Percentiles rank a stretch among this genome's conserved stretches.
Evolutionary conservation across 2,113 vertebrate genomes (phyloP).

Genomic region (Odontesthes bonariensis): DNA sequence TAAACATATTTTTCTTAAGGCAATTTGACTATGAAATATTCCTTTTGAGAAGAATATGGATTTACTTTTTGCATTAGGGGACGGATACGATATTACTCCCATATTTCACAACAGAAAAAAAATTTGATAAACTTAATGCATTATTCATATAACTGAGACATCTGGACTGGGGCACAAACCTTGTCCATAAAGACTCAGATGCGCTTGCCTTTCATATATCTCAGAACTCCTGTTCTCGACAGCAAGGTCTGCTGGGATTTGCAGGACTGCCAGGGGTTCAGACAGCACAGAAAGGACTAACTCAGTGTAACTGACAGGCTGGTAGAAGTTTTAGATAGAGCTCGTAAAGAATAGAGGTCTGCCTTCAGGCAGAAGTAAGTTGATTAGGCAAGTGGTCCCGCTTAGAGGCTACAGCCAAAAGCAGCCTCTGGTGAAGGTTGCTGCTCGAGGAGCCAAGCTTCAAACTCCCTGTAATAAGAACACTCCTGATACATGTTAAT

Average conservation of each 20-base stretch:
- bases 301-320: conserved; percentile 71
- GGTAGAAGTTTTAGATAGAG: conserved; percentile 40
- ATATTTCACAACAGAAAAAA: neutral
- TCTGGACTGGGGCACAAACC: conserved; percentile 29
- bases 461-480: conserved; percentile 16
- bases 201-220: conserved; percentile 64
- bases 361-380: conserved; percentile 30
- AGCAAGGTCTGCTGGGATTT: conserved; percentile 70
- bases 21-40: conserved; percentile 10
- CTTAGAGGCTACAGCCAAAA: conserved; percentile 50
- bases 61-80: neutral
- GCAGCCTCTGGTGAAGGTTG: conserved; percentile 38
- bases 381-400: conserved; percentile 39
- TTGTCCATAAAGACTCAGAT: conserved; percentile 50
- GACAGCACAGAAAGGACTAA: conserved; percentile 30
- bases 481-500: conserved; percentile 37
- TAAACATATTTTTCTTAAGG: conserved; percentile 9
- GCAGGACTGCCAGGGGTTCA: conserved; percentile 61
- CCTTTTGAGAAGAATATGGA: neutral
- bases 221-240: conserved; percentile 68
- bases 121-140: conserved; percentile 25
- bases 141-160: conserved; percentile 62
- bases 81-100: neutral
- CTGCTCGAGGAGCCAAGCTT: conserved; percentile 9
- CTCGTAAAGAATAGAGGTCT: conserved; percentile 25